Conservation (phyloP, 1,140 invertebrate species). For the Nylanderia fulva region DNA sequence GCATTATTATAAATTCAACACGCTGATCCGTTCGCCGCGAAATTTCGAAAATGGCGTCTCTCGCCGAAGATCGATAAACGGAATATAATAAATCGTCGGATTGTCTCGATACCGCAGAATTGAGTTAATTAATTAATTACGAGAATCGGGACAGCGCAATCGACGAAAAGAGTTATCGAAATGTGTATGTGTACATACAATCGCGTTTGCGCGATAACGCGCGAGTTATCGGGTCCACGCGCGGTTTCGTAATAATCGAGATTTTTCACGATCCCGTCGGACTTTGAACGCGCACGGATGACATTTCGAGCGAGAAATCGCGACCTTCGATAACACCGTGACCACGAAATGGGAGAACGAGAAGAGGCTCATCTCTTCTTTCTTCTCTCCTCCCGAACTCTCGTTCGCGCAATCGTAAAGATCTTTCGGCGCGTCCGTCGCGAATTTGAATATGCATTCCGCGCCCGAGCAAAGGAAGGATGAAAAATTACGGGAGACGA, state of each 20-base stretch:
- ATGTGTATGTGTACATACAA: not conserved
- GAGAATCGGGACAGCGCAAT: not conserved
- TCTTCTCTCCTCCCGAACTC: constrained; percentile 41
- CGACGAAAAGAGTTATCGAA: constrained; percentile 33
- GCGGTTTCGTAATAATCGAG: constrained; percentile 42
- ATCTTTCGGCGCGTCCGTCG: not conserved
- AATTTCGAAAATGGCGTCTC: not conserved
- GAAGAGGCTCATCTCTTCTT: too few species aligned
- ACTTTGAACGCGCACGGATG: constrained; percentile 58
- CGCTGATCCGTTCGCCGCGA: not conserved
- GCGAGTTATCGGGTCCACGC: constrained; percentile 1
- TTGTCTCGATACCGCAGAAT: not conserved
- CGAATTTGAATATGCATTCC: constrained; percentile 35
- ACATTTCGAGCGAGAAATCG: constrained; percentile 48
- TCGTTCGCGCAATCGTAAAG: constrained; percentile 32
- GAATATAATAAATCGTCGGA: not conserved
- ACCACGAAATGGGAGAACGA: constrained; percentile 24
- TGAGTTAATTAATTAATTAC: not conserved
- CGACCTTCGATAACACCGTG: constrained; percentile 57
- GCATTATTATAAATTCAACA: too few species aligned
- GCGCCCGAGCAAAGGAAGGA: not conserved
- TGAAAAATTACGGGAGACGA: constrained; percentile 15
- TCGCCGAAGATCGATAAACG: not conserved
- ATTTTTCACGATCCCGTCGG: constrained; percentile 18
- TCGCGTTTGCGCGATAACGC: constrained; percentile 17